Conservation (phyloP, 2,797 vertebrate species). For the Pogoniulus pusillus region DNA sequence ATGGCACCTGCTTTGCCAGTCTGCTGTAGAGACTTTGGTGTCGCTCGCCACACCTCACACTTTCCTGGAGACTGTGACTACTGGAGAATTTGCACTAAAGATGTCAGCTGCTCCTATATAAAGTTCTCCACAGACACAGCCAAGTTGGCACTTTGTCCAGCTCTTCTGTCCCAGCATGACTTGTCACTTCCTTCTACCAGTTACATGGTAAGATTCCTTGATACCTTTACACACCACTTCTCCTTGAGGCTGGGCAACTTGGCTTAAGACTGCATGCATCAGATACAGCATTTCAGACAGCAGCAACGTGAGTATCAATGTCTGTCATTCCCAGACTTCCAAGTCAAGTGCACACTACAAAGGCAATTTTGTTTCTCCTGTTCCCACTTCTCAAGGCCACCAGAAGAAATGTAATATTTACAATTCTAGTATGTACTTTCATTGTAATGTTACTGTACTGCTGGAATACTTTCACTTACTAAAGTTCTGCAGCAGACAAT, state of each 20-base stretch:
- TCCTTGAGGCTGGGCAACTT: neutral
- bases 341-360: neutral
- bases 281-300: neutral
- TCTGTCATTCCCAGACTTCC: neutral
- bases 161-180: neutral
- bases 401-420: neutral
- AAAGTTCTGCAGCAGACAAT: neutral
- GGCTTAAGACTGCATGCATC: neutral
- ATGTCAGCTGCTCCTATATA: too few relatives aligned
- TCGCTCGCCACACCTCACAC: neutral
- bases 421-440: neutral
- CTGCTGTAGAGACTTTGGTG: too few relatives aligned
- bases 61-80: neutral
- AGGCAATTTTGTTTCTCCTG: neutral
- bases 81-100: too few relatives aligned
- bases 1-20: neutral
- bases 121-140: neutral
- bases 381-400: neutral
- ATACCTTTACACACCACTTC: neutral
- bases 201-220: neutral
- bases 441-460: neutral
- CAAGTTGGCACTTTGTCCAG: neutral
- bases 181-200: neutral
- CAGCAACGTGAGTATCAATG: neutral
- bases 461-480: neutral